Conservation (phyloP, 1,140 invertebrate genomes). For the Rhizoglyphus robini region DNA sequence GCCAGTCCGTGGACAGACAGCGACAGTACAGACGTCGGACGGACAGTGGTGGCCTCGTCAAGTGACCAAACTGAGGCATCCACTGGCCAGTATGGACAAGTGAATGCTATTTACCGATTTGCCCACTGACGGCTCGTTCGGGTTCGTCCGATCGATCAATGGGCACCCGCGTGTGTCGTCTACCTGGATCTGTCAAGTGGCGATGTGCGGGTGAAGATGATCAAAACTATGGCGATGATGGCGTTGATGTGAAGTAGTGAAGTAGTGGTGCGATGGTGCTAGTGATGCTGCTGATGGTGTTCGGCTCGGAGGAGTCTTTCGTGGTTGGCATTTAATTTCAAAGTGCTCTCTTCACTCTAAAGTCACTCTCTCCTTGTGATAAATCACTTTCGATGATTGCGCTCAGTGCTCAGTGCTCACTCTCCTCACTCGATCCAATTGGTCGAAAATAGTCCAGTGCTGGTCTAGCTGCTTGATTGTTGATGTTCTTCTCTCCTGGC, state of each 20-base stretch:
- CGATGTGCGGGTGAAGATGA: too few species aligned
- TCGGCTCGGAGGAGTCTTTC: not conserved
- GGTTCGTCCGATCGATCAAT: not conserved
- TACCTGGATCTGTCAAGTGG: not conserved
- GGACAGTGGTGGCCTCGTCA: too few species aligned
- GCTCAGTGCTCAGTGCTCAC: not conserved
- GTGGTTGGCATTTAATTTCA: not conserved
- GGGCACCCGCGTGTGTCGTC: not conserved
- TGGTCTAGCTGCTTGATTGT: too few species aligned
- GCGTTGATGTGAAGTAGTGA: too few species aligned
- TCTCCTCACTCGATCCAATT: not conserved
- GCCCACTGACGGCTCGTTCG: not conserved
- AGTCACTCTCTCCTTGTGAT: not conserved
- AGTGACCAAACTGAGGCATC: too few species aligned
- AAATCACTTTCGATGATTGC: not conserved
- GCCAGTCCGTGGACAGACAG: too few species aligned
- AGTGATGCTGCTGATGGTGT: not conserved
- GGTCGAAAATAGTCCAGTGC: not conserved
- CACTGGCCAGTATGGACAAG: too few species aligned
- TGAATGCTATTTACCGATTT: not conserved
- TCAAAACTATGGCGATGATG: too few species aligned
- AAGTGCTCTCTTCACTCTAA: not conserved
- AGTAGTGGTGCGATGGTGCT: not conserved
- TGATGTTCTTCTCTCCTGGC: not conserved
- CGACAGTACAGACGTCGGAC: too few species aligned